Base-by-base conservation (phyloP, 2,113 vertebrate species). In the Eurypyga helias region DNA sequence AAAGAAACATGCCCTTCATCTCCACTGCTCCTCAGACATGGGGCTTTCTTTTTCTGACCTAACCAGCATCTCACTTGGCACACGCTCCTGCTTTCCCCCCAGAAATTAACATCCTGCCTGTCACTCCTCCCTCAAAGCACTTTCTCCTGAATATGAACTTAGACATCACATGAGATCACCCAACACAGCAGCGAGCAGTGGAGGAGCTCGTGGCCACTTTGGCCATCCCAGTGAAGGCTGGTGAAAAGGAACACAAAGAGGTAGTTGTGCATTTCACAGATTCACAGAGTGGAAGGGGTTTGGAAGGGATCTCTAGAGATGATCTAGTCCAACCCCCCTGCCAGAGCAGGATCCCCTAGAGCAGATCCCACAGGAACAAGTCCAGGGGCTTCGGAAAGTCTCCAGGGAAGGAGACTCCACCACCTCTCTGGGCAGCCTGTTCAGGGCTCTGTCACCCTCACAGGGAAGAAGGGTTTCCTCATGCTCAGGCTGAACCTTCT, bases 161-260 rank as follows among this genome's bases (percentile, higher is more conserved):
- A 29, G 2, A 24, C 9, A 34, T 45, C n/a, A 19, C 17, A 18
- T 10, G 14, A 45, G 41, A 80, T 33, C 36, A 49, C 7, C 33
- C 19, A 49, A 23, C 8, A 20, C 23, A 38, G 16, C n/a, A 58
- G 21, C 24, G 25, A n/a, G 38, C 16, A 15, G 13, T 2, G 9
- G 23, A 55, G 60, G 46, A 43, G 24, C 15, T 9, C 5, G 0
- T 7, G 16, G 7, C 57, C 6, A 2, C 52, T 58, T 6, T 28
- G 62, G n/a, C 52, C 72, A 52, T 2, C 5, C 31, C 71, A 54
- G 0, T 9, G 48, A 54, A 62, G 6, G 7, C 1, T 54, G 31
- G 24, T 34, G 52, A n/a, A 46, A 61, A 41, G 16, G 0, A 18
- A 34, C 60, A 33, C 7, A 41, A 9, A 41, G 41, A 41, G 41